Evolutionary conservation across 2,888 invertebrate species (phyloP), one percentile per base, ranked within the genome.

Genomic region (Drosophila anomelani): DNA sequence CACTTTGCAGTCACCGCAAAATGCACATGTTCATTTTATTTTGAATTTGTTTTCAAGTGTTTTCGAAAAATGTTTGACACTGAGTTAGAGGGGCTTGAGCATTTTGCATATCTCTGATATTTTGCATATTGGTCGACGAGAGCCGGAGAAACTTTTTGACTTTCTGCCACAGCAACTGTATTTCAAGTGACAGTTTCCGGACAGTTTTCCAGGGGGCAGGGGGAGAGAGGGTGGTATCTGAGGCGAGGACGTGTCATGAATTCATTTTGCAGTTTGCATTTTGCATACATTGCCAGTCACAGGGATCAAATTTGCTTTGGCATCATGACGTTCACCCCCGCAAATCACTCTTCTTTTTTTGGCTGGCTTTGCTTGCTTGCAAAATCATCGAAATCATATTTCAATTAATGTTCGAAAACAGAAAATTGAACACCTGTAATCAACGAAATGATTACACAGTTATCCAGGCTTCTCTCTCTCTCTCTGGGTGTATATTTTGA

Each of bases 321-420:
- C 62, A 74, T 64, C 56, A 41, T 49, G 58, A 59, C 44, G 39
- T 51, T 12, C 12, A 13, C 26, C 23, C n/a, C 34, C 9, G 41
- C 6, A 20, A 60, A 23, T 41, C 56, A 43, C 56, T 39, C 34
- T 17, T n/a, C 56, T 39, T 26, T 17, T n/a, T 36, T 13, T 20
- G 53, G 20, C 56, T 34, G 47, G 49, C 56, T 38, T 54, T 62
- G 62, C 66, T 47, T 15, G 17, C 39, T 32, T 34, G 20, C 64
- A 66, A 73, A 71, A 70, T 66, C 62, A 57, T 55, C 53, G 68
- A 86, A 84, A 84, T 86, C 85, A 86, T 84, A 86, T 86, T 84
- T 86, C 87, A 84, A 86, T 84, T 84, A 84, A 78, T 80, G 77
- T 73, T 55, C 66, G 26, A 62, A 67, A 59, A 49, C 63, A 64